phyloP scores from a whole-genome alignment of 2,113 vertebrate genomes.

The Brachyhypopomus gauderio region DNA sequence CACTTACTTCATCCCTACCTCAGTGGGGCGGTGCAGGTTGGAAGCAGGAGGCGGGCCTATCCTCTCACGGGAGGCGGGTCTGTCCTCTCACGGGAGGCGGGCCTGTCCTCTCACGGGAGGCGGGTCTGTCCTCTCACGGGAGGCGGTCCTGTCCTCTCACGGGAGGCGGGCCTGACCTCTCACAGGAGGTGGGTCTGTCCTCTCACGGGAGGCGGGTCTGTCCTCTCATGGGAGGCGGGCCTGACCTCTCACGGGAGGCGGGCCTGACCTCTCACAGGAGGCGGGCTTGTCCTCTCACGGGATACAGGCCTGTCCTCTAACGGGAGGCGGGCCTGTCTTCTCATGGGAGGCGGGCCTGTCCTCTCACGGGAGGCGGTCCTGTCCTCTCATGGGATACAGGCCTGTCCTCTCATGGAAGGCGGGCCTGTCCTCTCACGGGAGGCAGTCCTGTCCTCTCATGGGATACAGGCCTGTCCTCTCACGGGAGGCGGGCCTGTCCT shows the following conservation, averaged over 20 bases:
- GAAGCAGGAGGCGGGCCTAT: background rate
- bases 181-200: constrained; percentile 2
- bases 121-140: too few relatives aligned
- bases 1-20: background rate
- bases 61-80: background rate
- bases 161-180: constrained; percentile 1
- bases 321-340: constrained; percentile 1
- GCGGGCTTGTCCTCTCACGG: constrained; percentile 3
- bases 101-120: constrained; percentile 13
- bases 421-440: constrained; percentile 4
- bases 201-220: background rate
- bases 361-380: background rate
- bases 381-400: too few relatives aligned
- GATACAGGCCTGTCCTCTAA: too few relatives aligned
- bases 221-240: background rate
- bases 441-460: constrained; percentile 5
- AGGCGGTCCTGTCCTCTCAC: constrained; percentile 6
- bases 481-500: constrained; percentile 3
- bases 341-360: constrained; percentile 2
- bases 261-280: background rate
- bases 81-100: constrained; percentile 10
- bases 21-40: background rate
- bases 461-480: too few relatives aligned
- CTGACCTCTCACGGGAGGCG: constrained; percentile 12
- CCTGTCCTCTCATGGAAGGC: too few relatives aligned